These are phyloP conservation scores for Ptiloglossa arizonensis DNA, from an alignment of 1,140 invertebrate genomes.

Conservation along the genomic window DNA sequence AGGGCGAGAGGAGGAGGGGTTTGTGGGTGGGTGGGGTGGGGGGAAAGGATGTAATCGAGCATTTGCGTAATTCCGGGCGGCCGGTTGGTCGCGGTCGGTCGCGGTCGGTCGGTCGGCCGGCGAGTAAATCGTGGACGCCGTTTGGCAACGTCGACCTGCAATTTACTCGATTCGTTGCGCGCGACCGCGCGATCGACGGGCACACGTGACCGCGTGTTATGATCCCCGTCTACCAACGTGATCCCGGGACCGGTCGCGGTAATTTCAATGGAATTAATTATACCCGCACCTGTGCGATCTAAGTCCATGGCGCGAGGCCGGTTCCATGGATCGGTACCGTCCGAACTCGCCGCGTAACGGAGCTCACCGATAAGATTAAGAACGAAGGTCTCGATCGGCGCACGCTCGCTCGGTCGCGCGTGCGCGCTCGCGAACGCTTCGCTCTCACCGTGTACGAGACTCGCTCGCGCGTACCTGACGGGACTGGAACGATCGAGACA, in stretches of 20 bases:
- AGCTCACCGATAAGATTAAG: conserved; percentile 34
- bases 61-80: conserved; percentile 8
- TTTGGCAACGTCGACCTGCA: conserved; percentile 17
- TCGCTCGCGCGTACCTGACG: not conserved
- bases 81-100: not conserved
- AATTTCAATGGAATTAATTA: conserved; percentile 57
- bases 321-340: not conserved
- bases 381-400: not conserved
- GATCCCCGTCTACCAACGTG: conserved; percentile 26
- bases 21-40: too few species aligned
- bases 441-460: not conserved
- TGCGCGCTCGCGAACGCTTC: not conserved
- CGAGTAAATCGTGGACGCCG: not conserved
- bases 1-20: too few species aligned
- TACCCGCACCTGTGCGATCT: conserved; percentile 31
- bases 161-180: conserved; percentile 36
- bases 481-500: not conserved
- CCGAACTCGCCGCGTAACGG: not conserved
- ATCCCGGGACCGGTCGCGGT: conserved; percentile 46
- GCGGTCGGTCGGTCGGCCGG: not conserved
- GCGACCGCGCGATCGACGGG: conserved; percentile 24
- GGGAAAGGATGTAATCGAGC: not conserved
- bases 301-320: not conserved
- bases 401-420: too few species aligned
- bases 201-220: conserved; percentile 33